Evolutionary conservation across 2,888 invertebrate species (phyloP), one percentile per base, ranked within the genome.

Genomic region (Furcula furcula): DNA sequence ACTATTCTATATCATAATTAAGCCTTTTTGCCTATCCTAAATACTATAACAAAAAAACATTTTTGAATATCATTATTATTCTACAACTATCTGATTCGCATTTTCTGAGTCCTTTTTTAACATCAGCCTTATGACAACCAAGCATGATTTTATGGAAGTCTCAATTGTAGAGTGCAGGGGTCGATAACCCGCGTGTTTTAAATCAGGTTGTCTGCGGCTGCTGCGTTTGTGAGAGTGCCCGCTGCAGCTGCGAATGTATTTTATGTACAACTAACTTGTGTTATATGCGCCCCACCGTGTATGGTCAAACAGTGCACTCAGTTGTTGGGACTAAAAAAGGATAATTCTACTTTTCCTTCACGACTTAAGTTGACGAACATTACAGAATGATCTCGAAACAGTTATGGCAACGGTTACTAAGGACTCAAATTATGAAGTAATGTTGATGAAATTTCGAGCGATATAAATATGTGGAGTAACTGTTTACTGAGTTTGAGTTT

Each of bases 181-280:
- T 53, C 77, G 55, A 67, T 73, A 75, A 77, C 75, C 78, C 59
- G 41, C 40, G 50, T 58, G 68, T 68, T 66, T 75, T 81, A 81
- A 83, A 81, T 84, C 82, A 80, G 72, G 65, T 67, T 77, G 82
- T 78, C 76, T 72, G 70, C 66, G 66, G 69, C 67, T 65, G 69
- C 73, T 68, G 69, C 58, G 56, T 61, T 68, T 71, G 66, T 60
- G 60, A 59, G 62, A 60, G 54, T 55, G 56, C 62, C 56, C 59
- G 64, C 59, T 53, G 56, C 64, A 59, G 63, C 61, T 65, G 62
- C 55, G 47, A 57, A 45, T 52, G 30, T 28, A 36, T 43, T 34
- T 30, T 34, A 22, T 28, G 13, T 7, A 4, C 12, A 15, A 11
- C 7, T 7, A 20, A 22, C 15, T 21, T 14, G 7, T 14, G 18